Evolutionary conservation across 2,113 vertebrate species (phyloP).

Genomic region (Toxostoma redivivum): DNA sequence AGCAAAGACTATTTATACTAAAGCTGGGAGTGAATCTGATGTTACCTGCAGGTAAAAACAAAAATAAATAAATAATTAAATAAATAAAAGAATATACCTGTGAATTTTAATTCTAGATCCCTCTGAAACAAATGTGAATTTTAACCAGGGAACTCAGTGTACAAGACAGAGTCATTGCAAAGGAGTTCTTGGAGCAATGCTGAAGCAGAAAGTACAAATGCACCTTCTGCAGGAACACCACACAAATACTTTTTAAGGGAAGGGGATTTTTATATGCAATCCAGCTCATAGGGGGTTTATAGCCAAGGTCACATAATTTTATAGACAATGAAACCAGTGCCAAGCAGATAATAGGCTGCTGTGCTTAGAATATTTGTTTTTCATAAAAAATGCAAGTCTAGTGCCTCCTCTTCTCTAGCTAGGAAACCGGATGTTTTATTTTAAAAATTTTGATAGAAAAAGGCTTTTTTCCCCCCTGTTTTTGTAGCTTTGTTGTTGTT

Average conservation of each 20-base stretch:
- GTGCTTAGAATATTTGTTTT: constrained; percentile 8
- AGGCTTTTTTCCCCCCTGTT: accelerated
- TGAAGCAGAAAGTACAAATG: not conserved
- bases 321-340: not conserved
- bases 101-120: not conserved
- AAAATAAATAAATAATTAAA: not conserved
- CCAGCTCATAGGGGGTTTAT: not conserved
- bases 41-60: not conserved
- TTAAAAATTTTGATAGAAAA: not conserved
- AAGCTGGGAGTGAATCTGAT: not conserved
- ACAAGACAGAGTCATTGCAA: not conserved
- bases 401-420: not conserved
- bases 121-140: not conserved
- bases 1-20: not conserved
- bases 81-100: not conserved
- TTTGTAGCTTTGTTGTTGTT: not conserved
- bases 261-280: not conserved
- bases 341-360: not conserved
- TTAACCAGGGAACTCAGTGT: not conserved
- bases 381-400: not conserved
- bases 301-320: constrained; percentile 24
- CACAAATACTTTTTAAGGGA: not conserved
- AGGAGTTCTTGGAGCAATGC: not conserved
- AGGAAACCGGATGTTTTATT: not conserved
- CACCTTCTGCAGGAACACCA: not conserved